Conservation (phyloP, 2,797 vertebrate genomes). For the Diplodus sargus region DNA sequence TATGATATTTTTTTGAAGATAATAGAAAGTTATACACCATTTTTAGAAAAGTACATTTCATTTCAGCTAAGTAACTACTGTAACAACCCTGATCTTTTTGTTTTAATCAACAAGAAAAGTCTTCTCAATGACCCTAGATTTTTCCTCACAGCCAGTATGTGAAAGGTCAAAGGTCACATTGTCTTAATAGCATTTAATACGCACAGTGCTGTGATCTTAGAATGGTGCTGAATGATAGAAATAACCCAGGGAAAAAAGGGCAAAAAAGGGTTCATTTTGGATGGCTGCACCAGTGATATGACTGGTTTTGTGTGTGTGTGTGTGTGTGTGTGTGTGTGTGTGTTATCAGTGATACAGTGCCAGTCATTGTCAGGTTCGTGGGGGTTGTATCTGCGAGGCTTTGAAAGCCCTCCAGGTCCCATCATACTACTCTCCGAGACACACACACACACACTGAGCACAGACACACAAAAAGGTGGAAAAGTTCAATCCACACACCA, state of each 20-base stretch:
- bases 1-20: neutral
- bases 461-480: conserved; percentile 25
- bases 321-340: neutral
- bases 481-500: conserved; percentile 56
- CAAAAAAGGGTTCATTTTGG: neutral
- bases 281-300: neutral
- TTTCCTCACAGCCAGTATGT: neutral
- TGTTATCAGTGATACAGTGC: conserved; percentile 35
- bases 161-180: conserved; percentile 18
- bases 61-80: neutral
- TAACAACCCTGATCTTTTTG: neutral
- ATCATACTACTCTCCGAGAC: conserved; percentile 33
- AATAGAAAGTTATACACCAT: neutral
- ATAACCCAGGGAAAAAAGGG: neutral
- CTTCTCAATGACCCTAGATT: neutral
- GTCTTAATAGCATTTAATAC: neutral
- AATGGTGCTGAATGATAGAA: neutral
- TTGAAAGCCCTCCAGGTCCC: conserved; percentile 41
- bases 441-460: conserved; percentile 27
- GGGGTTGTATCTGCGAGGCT: conserved; percentile 33
- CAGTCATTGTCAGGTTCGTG: conserved; percentile 35
- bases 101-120: neutral
- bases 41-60: neutral
- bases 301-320: conserved; percentile 1
- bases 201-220: neutral